Conservation (phyloP, 2,113 vertebrate genomes). For the Caranx melampygus region DNA sequence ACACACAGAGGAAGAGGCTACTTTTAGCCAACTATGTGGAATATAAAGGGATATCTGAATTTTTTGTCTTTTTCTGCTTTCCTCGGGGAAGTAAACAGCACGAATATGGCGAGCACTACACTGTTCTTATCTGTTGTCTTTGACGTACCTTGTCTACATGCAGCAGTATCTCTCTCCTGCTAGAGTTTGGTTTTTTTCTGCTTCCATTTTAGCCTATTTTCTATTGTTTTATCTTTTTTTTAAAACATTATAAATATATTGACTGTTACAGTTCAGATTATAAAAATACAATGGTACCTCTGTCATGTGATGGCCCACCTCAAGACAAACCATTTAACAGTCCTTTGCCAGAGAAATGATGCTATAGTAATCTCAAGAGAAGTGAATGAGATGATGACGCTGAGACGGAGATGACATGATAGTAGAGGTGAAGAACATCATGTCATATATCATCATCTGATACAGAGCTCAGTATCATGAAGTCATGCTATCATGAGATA, state of each 20-base stretch:
- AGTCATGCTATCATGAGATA: slow-evolving; percentile 59
- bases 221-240: neutral
- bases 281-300: neutral
- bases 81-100: neutral
- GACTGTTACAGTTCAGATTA: neutral
- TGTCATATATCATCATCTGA: slow-evolving; percentile 34
- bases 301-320: neutral
- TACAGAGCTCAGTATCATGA: slow-evolving; percentile 37
- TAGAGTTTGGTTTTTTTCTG: neutral
- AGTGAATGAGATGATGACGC: neutral
- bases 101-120: neutral
- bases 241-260: neutral
- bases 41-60: neutral
- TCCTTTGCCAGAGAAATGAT: neutral
- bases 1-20: too few relatives aligned
- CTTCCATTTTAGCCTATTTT: neutral
- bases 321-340: neutral
- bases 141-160: neutral
- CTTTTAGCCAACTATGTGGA: neutral
- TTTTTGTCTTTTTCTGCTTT: neutral
- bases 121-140: neutral
- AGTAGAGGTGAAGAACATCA: slow-evolving; percentile 21
- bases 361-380: slow-evolving; percentile 2
- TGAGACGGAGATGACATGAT: slow-evolving; percentile 10
- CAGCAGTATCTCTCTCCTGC: neutral